Evolutionary conservation across 53 echinoderm and acorn worm genomes (phyloP).

Genomic region (Temnopleurus reevesii): DNA sequence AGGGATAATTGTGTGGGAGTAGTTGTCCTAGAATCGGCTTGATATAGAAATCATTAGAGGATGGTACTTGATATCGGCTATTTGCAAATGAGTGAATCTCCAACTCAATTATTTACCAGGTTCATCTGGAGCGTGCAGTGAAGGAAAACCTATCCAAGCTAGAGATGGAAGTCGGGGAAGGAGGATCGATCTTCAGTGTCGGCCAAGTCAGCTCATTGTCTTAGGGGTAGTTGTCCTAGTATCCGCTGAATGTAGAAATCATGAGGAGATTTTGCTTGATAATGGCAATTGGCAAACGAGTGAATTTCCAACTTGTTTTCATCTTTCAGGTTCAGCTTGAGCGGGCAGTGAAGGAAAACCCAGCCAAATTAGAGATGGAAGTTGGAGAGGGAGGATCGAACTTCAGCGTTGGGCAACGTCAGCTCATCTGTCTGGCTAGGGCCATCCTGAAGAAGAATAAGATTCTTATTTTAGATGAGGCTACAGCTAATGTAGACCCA

Average conservation of each 20-base stretch:
- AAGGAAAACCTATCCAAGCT: slow-evolving; percentile 66
- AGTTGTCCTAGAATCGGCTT: too few relatives aligned
- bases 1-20: too few relatives aligned
- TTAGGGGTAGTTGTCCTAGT: too few relatives aligned
- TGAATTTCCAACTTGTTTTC: background rate
- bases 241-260: too few relatives aligned
- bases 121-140: slow-evolving; percentile 64
- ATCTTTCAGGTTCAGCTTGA: slow-evolving; percentile 72
- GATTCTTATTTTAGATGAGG: slow-evolving; percentile 88
- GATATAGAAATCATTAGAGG: too few relatives aligned
- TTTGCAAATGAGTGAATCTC: background rate
- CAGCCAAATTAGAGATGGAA: slow-evolving; percentile 83
- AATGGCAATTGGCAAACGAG: too few relatives aligned
- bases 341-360: slow-evolving; percentile 62
- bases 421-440: slow-evolving; percentile 88
- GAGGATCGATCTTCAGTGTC: too few relatives aligned
- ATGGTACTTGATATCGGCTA: too few relatives aligned
- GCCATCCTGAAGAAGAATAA: slow-evolving; percentile 81
- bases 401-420: slow-evolving; percentile 88
- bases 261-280: too few relatives aligned
- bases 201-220: too few relatives aligned
- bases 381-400: slow-evolving; percentile 80
- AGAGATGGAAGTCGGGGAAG: slow-evolving; percentile 81
- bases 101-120: too few relatives aligned
- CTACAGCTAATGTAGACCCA: slow-evolving; percentile 94